These are phyloP conservation scores for Harpalus rufipes DNA, from an alignment of 2,888 invertebrate species.

Conservation along the genomic window DNA sequence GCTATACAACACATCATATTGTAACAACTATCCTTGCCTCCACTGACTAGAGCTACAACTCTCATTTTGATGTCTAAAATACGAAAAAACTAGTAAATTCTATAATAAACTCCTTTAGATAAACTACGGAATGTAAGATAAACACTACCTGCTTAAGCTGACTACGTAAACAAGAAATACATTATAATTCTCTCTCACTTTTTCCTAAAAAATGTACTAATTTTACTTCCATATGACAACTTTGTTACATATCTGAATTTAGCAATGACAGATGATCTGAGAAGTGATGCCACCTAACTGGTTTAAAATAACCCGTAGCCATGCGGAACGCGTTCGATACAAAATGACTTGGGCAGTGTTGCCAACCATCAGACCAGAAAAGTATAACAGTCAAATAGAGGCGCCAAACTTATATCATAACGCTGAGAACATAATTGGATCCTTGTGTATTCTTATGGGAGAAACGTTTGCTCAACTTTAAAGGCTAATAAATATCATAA, in stretches of 20 bases:
- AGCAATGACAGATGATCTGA: neutral
- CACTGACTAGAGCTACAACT: constrained; percentile 94
- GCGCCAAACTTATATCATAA: too few relatives aligned
- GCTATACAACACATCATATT: constrained; percentile 99
- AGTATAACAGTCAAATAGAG: too few relatives aligned
- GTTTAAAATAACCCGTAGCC: neutral
- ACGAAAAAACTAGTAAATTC: neutral
- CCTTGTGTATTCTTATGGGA: too few relatives aligned
- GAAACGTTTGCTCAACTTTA: too few relatives aligned
- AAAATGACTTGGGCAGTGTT: too few relatives aligned
- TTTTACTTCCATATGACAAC: constrained; percentile 47
- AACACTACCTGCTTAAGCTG: constrained; percentile 15
- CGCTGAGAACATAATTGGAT: too few relatives aligned
- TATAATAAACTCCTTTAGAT: neutral
- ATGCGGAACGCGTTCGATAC: too few relatives aligned
- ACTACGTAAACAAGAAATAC: constrained; percentile 33
- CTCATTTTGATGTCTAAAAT: constrained; percentile 82
- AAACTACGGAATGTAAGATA: neutral
- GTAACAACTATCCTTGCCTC: constrained; percentile 99
- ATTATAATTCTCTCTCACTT: constrained; percentile 33
- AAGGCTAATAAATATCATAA: too few relatives aligned
- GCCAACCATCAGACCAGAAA: too few relatives aligned
- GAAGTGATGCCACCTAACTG: constrained; percentile 9
- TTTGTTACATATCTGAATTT: constrained; percentile 38
- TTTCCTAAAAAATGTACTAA: constrained; percentile 10